Evolutionary conservation across 2,888 invertebrate species (phyloP).

Genomic region (Noctua pronuba): DNA sequence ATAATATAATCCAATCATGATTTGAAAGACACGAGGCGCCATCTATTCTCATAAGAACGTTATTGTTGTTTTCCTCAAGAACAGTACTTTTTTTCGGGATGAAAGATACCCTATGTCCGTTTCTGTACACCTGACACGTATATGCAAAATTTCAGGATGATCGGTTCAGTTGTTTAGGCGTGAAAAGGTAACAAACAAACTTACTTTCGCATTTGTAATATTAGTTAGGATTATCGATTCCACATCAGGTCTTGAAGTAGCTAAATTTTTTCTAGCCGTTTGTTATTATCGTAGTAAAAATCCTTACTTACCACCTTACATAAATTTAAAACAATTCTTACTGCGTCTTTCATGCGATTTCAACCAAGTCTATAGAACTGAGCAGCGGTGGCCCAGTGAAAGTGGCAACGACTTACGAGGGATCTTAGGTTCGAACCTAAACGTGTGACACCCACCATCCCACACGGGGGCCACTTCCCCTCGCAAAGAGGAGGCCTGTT

Average conservation of each 20-base stretch:
- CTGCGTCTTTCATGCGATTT: background rate
- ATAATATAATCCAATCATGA: no score
- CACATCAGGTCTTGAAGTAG: background rate
- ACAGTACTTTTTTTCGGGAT: no score
- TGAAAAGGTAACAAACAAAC: no score
- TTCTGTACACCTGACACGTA: no score
- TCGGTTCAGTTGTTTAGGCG: no score
- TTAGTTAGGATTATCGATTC: background rate
- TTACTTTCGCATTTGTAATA: no score
- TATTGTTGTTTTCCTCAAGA: no score
- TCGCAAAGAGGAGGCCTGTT: background rate
- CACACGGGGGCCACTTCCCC: background rate
- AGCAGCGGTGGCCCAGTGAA: background rate
- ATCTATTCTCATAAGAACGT: no score
- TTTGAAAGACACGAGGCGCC: no score
- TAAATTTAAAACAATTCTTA: background rate
- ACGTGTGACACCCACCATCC: background rate
- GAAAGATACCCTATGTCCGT: no score
- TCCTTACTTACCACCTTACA: background rate
- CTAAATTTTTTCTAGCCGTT: background rate
- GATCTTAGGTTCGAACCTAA: background rate
- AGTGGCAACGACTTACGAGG: background rate
- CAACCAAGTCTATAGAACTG: background rate
- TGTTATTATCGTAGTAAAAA: background rate
- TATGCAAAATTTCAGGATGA: no score